phyloP scores from a whole-genome alignment of 1,140 invertebrate species.

The Chironomus striatipennis region DNA sequence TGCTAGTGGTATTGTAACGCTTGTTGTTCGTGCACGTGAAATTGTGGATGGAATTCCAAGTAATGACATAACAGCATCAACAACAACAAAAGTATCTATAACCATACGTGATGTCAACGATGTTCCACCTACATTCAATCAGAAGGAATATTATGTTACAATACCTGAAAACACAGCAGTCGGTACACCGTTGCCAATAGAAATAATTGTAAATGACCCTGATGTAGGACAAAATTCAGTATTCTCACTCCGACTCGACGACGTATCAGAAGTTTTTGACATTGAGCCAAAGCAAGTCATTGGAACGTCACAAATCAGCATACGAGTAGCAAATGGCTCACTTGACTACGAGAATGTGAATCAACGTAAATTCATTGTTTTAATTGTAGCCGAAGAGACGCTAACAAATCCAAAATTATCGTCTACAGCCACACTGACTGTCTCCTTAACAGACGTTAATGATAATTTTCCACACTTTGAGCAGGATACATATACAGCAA shows the following conservation, averaged over 20 bases:
- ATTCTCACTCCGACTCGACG: slow-evolving; percentile 66
- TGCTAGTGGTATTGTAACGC: slow-evolving; percentile 65
- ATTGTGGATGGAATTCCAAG: slow-evolving; percentile 59
- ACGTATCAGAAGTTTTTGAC: slow-evolving; percentile 71
- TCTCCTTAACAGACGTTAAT: slow-evolving; percentile 79
- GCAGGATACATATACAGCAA: slow-evolving; percentile 60
- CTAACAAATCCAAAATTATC: slow-evolving; percentile 64
- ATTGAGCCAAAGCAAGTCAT: slow-evolving; percentile 70
- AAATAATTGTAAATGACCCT: slow-evolving; percentile 78
- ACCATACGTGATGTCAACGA: slow-evolving; percentile 91
- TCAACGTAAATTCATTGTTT: slow-evolving; percentile 80
- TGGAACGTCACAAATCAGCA: slow-evolving; percentile 70
- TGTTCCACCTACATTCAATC: slow-evolving; percentile 76
- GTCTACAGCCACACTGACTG: slow-evolving; percentile 78
- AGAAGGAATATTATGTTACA: slow-evolving; percentile 67
- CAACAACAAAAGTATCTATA: slow-evolving; percentile 63
- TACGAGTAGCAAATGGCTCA: slow-evolving; percentile 67
- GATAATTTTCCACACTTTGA: slow-evolving; percentile 79
- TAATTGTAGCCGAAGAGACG: slow-evolving; percentile 76
- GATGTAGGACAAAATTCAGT: slow-evolving; percentile 75
- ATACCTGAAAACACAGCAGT: slow-evolving; percentile 73
- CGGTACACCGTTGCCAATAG: slow-evolving; percentile 71
- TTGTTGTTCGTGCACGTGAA: slow-evolving; percentile 65
- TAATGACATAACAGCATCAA: slow-evolving; percentile 55
- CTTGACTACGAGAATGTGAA: slow-evolving; percentile 88